Evolutionary conservation across 2,888 invertebrate genomes (phyloP), one percentile per base, ranked within the genome.

Genomic region (Catotricha subobsoleta): DNA sequence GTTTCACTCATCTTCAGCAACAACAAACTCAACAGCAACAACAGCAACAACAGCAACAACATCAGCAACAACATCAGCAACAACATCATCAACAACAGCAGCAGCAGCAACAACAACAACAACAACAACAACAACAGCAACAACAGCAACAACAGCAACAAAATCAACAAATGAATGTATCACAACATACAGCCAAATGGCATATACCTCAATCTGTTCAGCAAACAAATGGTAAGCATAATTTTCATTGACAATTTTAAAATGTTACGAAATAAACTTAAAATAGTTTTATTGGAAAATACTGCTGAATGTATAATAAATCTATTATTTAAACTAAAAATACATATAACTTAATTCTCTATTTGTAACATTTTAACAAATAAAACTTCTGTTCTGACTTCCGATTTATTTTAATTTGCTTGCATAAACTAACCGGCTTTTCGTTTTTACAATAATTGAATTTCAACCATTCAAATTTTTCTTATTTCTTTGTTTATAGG

Each of bases 121-220:
- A 49, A 33, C 48, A 48, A 30, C 52, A 44, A 42, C 55, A 51
- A 28, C 58, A 49, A 49, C 56, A 48, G 52, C 57, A 47, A 19
- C 51, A 48, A 44, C 46, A 47, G 7, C 48, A 49, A 21, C 48
- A 49, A 27, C 48, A 46, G 40, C 49, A 53, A 49, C 56, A 55
- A 47, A 59, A 54, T 48, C 62, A 60, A 52, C 56, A 52, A 49
- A 60, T 56, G 50, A 50, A 56, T 2, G 61, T 57, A 51, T 59
- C 53, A 48, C 57, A 55, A 47, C 55, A 55, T 2, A 9, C 15
- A 2, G 72, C 74, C 53, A 77, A 79, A 56, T 82, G 82, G 81
- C 82, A 82, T 60, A 80, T 78, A 51, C 82, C 59, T 44, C 63
- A 63, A 52, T 60, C 60, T 36, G 60, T 57, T 43, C 62, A 60